Evolutionary conservation across 2,113 vertebrate genomes (phyloP), one percentile per base, ranked within the genome.

Genomic region (Mustela lutreola): DNA sequence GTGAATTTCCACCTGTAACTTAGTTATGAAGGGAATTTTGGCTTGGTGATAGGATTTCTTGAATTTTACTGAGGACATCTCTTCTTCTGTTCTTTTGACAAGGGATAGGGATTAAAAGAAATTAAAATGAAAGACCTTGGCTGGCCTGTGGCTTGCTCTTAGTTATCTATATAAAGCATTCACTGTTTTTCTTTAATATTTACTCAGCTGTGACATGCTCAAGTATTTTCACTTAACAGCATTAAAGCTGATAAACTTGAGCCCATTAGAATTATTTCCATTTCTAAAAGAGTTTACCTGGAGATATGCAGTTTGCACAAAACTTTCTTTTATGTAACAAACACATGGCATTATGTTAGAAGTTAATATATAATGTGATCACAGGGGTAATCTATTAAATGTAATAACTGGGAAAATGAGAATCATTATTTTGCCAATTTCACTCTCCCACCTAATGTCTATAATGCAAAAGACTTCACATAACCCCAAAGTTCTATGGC

Each of bases 201-300:
- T 97, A 94, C 95, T 96, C 97, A 98, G 97, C 98, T 98, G 97
- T 89, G 58, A 83, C 21, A 63, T 11, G 86, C 65, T 96, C 83
- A 86, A 67, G 71, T 76, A 62, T 93, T 96, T 89, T 95, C 84
- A 84, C 95, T 92, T 73, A 95, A 85, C n/a, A 93, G 76, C 80
- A 56, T 83, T 67, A 96, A 94, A 50, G n/a, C 70, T 95, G 96
- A 95, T 95, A 97, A 91, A 50, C 76, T 78, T n/a, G 42, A 82
- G 70, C 65, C 33, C 80, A 39, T 93, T 70, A 70, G 63, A 95
- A 94, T 94, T 58, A 60, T 81, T 95, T 91, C 79, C 65, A 90
- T 75, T 97, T 96, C 79, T 97, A 84, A 82, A 95, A 45, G 28
- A 39, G 26, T 96, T 95, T 93, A 83, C 73, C 75, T 8, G 36